A percentile compares a stretch with the other conserved stretches of the same genome.
Conservation (phyloP, 2,113 vertebrate species). For the Microcebus jonahi region DNA sequence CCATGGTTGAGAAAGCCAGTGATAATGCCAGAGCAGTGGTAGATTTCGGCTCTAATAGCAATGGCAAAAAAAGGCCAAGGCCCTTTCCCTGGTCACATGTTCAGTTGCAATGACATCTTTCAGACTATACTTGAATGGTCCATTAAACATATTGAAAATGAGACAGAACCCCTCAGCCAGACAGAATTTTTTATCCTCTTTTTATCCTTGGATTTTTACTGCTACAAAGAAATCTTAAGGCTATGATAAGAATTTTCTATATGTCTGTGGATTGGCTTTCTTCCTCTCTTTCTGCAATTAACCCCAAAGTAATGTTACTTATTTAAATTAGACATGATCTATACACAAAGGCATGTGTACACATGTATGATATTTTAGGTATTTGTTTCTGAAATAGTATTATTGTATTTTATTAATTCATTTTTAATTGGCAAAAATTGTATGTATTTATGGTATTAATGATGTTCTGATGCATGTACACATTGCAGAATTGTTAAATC, state of each 20-base stretch:
- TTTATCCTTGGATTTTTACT: background rate
- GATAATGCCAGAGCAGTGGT: too few species aligned
- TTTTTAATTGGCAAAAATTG: background rate
- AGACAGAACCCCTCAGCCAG: constrained; percentile 9
- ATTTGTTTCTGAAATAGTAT: background rate
- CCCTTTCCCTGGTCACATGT: background rate
- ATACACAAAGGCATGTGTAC: background rate
- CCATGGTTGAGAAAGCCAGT: background rate
- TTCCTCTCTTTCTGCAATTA: background rate
- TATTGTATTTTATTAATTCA: background rate
- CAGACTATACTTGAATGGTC: constrained; percentile 33
- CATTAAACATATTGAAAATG: constrained; percentile 64
- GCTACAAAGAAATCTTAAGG: background rate
- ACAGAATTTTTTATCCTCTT: background rate
- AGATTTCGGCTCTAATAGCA: background rate
- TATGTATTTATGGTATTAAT: background rate
- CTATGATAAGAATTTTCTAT: background rate
- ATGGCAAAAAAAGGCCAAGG: background rate
- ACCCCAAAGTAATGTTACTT: background rate
- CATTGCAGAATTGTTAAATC: background rate
- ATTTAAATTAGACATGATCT: background rate
- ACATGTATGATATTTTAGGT: rapidly evolving
- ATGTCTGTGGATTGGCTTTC: background rate
- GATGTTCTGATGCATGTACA: background rate
- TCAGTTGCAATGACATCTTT: background rate